Evolutionary conservation across 2,888 invertebrate species (phyloP).

Genomic region (Plemyria rubiginata): DNA sequence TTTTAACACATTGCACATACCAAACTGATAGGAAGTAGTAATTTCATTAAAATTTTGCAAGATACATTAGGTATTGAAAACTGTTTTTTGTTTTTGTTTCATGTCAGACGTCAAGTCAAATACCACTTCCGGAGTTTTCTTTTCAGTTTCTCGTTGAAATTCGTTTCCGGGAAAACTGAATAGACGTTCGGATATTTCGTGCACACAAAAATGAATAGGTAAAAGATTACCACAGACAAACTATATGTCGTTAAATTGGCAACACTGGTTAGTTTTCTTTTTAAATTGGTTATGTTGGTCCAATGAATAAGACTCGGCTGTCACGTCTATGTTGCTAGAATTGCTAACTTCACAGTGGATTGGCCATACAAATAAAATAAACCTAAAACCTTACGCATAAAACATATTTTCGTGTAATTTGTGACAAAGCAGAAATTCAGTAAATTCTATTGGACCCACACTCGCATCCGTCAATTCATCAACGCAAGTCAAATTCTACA

Average conservation of each 20-base stretch:
- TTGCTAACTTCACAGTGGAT: slow-evolving; percentile 35
- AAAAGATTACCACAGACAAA: slow-evolving; percentile 36
- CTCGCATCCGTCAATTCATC: slow-evolving; percentile 60
- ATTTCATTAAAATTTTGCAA: slow-evolving; percentile 78
- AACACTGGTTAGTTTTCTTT: slow-evolving; percentile 16
- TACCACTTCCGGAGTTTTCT: slow-evolving; percentile 49
- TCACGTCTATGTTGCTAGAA: slow-evolving; percentile 38
- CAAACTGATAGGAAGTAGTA: slow-evolving; percentile 60
- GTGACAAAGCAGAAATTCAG: slow-evolving; percentile 1
- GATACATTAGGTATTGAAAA: slow-evolving; percentile 73
- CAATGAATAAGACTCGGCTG: slow-evolving; percentile 29
- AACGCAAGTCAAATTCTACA: slow-evolving; percentile 75
- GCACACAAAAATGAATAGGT: neutral
- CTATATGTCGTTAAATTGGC: slow-evolving; percentile 18
- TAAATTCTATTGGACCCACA: slow-evolving; percentile 38
- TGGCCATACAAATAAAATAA: slow-evolving; percentile 11
- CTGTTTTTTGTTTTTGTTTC: slow-evolving; percentile 80
- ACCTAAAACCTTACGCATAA: neutral
- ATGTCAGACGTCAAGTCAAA: slow-evolving; percentile 62
- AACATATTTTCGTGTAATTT: slow-evolving; percentile 6
- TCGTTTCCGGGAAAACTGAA: slow-evolving; percentile 39
- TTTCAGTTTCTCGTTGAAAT: slow-evolving; percentile 23
- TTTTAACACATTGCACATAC: slow-evolving; percentile 43
- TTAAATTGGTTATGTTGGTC: slow-evolving; percentile 11
- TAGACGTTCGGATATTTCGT: slow-evolving; percentile 8